phyloP scores from a whole-genome alignment of 2,888 invertebrate genomes.

The Pachycephus smyrnensis region DNA sequence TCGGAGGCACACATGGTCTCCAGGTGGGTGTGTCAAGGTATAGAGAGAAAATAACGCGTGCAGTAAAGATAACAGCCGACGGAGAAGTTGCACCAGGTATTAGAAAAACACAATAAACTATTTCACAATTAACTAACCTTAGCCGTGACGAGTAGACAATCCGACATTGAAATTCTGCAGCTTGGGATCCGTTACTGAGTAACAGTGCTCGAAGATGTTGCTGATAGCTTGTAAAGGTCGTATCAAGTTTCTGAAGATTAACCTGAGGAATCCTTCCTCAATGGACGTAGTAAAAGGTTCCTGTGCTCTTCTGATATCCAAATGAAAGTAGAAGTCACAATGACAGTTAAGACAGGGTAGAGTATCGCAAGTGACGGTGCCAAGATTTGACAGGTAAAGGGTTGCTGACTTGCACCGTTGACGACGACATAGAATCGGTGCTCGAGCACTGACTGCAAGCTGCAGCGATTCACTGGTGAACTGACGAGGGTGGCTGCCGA shows the following conservation, averaged over 20 bases:
- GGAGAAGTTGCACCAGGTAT: not conserved
- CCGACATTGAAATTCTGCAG: not conserved
- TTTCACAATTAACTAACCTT: not conserved
- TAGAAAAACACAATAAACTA: not conserved
- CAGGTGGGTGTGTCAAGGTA: slow-evolving; percentile 22
- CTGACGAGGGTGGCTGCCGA: not conserved
- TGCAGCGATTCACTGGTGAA: not conserved
- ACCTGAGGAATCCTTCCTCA: not conserved
- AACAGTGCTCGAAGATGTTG: not conserved
- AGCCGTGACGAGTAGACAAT: not conserved
- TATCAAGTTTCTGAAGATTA: not conserved
- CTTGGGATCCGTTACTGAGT: not conserved
- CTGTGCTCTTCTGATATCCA: not conserved
- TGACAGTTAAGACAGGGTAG: not conserved
- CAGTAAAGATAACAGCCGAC: not conserved
- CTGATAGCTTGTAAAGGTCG: not conserved
- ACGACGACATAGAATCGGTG: not conserved
- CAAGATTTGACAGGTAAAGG: not conserved
- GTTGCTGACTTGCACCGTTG: not conserved
- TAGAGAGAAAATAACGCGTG: not conserved
- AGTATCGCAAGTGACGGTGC: not conserved
- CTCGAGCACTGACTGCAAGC: not conserved
- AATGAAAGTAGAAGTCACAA: not conserved
- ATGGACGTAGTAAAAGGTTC: not conserved
- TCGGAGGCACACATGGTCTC: slow-evolving; percentile 25